Conservation (phyloP, 1,140 invertebrate species). For the Nylanderia fulva region DNA sequence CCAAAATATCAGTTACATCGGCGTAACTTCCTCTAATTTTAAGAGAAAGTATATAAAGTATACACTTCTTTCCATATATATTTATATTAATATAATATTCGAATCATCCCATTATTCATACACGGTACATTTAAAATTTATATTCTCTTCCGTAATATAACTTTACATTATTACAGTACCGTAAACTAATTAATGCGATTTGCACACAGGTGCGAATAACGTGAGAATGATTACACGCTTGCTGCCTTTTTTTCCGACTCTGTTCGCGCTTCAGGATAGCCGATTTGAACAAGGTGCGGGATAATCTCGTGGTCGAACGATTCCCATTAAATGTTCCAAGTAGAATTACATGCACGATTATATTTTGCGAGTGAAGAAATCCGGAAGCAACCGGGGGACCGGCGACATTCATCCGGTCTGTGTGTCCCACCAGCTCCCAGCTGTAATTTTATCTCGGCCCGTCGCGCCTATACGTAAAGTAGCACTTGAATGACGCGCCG, state of each 20-base stretch:
- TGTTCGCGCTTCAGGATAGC: not conserved
- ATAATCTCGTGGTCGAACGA: slow-evolving; percentile 21
- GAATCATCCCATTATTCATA: too few species aligned
- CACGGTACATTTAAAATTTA: not conserved
- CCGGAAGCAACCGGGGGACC: not conserved
- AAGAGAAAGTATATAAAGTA: too few species aligned
- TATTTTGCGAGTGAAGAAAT: slow-evolving; percentile 36
- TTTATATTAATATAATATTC: too few species aligned
- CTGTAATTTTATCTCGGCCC: slow-evolving; percentile 39
- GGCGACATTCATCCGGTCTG: slow-evolving; percentile 27
- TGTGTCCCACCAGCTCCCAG: slow-evolving; percentile 3
- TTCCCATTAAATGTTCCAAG: not conserved
- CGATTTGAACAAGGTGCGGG: slow-evolving; percentile 24
- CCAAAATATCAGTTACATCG: not conserved
- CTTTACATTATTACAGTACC: not conserved
- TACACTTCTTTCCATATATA: too few species aligned
- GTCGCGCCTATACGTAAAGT: slow-evolving; percentile 67
- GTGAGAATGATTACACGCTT: not conserved
- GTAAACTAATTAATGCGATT: too few species aligned
- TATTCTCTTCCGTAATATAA: not conserved
- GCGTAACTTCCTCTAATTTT: not conserved
- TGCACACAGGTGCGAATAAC: not conserved
- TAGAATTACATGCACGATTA: not conserved
- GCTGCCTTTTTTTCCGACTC: too few species aligned
- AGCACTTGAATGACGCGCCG: slow-evolving; percentile 67